Conservation (phyloP, 2,888 invertebrate species). For the Teleiodes luculella region DNA sequence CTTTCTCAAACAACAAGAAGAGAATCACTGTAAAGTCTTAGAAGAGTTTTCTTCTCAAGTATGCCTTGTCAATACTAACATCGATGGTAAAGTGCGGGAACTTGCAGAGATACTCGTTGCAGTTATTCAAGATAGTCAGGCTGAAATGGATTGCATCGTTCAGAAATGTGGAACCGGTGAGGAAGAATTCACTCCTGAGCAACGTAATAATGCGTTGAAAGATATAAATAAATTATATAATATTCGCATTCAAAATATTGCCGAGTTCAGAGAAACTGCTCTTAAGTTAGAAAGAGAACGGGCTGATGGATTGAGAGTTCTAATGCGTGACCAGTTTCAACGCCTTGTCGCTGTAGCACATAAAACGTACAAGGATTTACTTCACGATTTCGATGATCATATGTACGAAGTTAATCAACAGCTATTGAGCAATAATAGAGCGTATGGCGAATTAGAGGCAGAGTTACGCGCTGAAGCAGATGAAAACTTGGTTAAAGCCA, state of each 20-base stretch:
- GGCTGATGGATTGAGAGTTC: slow-evolving; percentile 43
- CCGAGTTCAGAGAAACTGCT: slow-evolving; percentile 46
- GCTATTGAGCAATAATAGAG: slow-evolving; percentile 55
- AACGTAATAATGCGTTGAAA: slow-evolving; percentile 37
- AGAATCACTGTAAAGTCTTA: slow-evolving; percentile 37
- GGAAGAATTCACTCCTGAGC: slow-evolving; percentile 24
- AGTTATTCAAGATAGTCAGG: slow-evolving; percentile 47
- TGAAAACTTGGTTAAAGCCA: slow-evolving; percentile 37
- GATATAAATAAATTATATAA: slow-evolving; percentile 34
- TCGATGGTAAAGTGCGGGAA: slow-evolving; percentile 45
- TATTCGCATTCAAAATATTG: slow-evolving; percentile 38
- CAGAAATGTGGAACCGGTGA: slow-evolving; percentile 25
- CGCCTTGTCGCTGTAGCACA: slow-evolving; percentile 47
- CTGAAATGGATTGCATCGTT: slow-evolving; percentile 45
- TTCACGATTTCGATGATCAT: slow-evolving; percentile 58
- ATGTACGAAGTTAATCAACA: slow-evolving; percentile 64
- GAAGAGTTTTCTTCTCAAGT: slow-evolving; percentile 37
- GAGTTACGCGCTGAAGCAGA: slow-evolving; percentile 47
- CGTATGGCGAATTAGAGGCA: slow-evolving; percentile 52
- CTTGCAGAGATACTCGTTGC: slow-evolving; percentile 45
- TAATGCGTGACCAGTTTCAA: slow-evolving; percentile 54
- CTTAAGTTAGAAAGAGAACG: slow-evolving; percentile 50
- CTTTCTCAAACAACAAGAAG: slow-evolving; percentile 49
- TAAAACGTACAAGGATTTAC: slow-evolving; percentile 46
- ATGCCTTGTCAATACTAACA: slow-evolving; percentile 37